phyloP scores from a whole-genome alignment of 2,113 vertebrate species.

The Murina feae region DNA sequence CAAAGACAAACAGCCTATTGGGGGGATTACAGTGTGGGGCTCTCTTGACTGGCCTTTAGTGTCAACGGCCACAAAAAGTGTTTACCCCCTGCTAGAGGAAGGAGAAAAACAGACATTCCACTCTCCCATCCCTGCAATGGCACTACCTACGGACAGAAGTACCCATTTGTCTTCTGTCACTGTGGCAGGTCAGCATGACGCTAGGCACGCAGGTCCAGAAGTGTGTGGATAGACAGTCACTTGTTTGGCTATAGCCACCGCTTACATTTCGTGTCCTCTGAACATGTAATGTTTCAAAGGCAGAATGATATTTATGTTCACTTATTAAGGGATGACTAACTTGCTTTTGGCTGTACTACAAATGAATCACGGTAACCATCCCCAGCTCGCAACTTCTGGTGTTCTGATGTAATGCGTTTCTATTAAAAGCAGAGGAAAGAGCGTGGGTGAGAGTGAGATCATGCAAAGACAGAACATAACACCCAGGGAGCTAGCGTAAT shows the following conservation, averaged over 20 bases:
- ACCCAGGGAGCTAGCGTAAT: constrained; percentile 60
- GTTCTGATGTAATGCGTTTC: constrained; percentile 74
- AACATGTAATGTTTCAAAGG: constrained; percentile 72
- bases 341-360: constrained; percentile 76
- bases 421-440: constrained; percentile 77
- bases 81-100: constrained; percentile 18
- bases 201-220: background rate
- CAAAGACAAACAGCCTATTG: constrained; percentile 50
- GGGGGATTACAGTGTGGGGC: constrained; percentile 16
- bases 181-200: background rate
- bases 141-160: background rate
- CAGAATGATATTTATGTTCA: constrained; percentile 74
- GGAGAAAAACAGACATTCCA: background rate
- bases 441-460: constrained; percentile 74
- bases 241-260: constrained; percentile 62
- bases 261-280: constrained; percentile 60
- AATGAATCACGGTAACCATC: constrained; percentile 74
- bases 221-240: constrained; percentile 48
- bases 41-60: constrained; percentile 30
- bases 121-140: background rate
- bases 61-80: background rate
- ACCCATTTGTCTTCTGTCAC: background rate
- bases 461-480: constrained; percentile 71
- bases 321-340: constrained; percentile 77
- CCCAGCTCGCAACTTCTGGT: constrained; percentile 70